Percentiles rank a stretch among this genome's conserved stretches.
These are phyloP conservation scores for Bimastos eiseni DNA, from an alignment of 2,888 invertebrate genomes.

Conservation along the genomic window DNA sequence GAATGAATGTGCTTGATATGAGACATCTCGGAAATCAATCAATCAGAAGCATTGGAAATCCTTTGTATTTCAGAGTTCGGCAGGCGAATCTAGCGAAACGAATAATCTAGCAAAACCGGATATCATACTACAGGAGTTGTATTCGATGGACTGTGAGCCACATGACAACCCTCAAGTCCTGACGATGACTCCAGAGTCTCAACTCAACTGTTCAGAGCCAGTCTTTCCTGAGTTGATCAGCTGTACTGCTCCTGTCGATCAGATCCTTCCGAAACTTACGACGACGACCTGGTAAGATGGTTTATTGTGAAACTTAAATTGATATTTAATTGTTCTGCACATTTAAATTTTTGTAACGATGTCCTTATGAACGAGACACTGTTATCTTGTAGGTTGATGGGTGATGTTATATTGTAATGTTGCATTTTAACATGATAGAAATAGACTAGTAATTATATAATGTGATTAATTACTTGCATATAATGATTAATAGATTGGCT, in stretches of 20 bases:
- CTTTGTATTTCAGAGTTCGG: background rate
- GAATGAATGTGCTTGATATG: background rate
- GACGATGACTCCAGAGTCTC: conserved; percentile 53
- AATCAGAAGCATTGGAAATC: background rate
- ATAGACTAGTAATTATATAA: too few species aligned
- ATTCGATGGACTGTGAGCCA: background rate
- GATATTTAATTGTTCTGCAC: too few species aligned
- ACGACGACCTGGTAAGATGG: conserved; percentile 54
- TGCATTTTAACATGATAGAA: too few species aligned
- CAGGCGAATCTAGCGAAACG: background rate
- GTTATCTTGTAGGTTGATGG: too few species aligned
- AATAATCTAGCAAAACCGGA: conserved; percentile 20
- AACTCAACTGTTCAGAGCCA: conserved; percentile 50
- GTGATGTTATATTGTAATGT: too few species aligned
- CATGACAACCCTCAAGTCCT: conserved; percentile 17
- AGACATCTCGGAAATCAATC: background rate
- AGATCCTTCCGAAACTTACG: conserved; percentile 54
- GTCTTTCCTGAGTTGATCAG: conserved; percentile 52
- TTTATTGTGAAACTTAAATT: background rate
- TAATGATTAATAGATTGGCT: too few species aligned
- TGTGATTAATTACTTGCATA: too few species aligned
- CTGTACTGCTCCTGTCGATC: conserved; percentile 51
- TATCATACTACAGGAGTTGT: background rate
- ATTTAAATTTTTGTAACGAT: background rate
- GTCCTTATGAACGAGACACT: too few species aligned